A percentile compares a stretch with the other conserved stretches of the same genome.
Evolutionary conservation across 2,113 vertebrate species (phyloP).

Genomic region (Embiotoca jacksoni): DNA sequence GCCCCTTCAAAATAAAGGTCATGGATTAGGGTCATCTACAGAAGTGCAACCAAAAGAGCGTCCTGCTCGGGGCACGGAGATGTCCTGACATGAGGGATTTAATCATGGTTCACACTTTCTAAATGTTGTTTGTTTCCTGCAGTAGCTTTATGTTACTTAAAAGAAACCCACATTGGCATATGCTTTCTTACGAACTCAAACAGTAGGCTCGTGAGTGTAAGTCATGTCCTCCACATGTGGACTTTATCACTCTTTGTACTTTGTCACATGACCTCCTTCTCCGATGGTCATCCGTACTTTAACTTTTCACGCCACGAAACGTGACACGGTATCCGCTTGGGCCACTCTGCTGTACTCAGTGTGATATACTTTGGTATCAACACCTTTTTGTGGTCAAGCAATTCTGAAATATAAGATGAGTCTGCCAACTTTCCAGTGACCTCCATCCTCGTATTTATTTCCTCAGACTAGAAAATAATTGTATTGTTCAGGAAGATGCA

Average conservation of each 20-base stretch:
- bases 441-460: not conserved
- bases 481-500: slow-evolving; percentile 27
- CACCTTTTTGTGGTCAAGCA: not conserved
- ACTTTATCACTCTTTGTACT: too few species aligned
- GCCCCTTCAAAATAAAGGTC: not conserved
- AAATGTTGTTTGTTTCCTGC: not conserved
- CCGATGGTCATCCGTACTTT: too few species aligned
- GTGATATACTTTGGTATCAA: not conserved
- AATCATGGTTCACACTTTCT: not conserved
- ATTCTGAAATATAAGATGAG: not conserved
- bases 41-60: not conserved
- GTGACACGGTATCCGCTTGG: too few species aligned
- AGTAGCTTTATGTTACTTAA: not conserved
- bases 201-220: too few species aligned
- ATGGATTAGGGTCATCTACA: slow-evolving; percentile 1
- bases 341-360: too few species aligned
- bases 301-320: too few species aligned
- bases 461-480: not conserved
- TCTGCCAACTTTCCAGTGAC: not conserved
- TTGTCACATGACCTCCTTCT: too few species aligned
- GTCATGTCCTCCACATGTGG: too few species aligned
- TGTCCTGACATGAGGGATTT: not conserved
- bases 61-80: not conserved
- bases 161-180: too few species aligned
- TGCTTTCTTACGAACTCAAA: too few species aligned